Percentiles rank a stretch among this genome's conserved stretches.
Conservation (phyloP, 2,797 vertebrate species). For the Pelobates cultripes region DNA sequence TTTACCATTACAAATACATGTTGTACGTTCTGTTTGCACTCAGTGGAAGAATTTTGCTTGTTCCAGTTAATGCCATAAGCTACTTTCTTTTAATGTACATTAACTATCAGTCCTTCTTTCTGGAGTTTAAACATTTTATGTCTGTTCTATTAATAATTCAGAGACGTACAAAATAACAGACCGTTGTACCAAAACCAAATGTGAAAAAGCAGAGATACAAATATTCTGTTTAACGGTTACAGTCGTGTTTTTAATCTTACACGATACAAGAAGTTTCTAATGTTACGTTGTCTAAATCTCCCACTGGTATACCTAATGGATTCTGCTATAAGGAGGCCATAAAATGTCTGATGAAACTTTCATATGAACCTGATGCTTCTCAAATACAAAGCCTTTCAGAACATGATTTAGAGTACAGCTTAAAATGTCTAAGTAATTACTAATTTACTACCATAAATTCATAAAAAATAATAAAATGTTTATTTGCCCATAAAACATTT, state of each 20-base stretch:
- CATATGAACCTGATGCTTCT: constrained; percentile 29
- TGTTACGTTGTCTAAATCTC: neutral
- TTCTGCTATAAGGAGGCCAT: neutral
- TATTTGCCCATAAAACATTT: constrained; percentile 54
- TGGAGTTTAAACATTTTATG: too few species aligned
- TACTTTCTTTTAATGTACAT: too few species aligned
- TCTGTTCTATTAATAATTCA: neutral
- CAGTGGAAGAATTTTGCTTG: too few species aligned
- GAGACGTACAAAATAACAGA: neutral
- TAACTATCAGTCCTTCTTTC: too few species aligned
- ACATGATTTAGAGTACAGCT: constrained; percentile 15
- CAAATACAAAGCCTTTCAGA: constrained; percentile 19
- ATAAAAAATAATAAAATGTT: constrained; percentile 53
- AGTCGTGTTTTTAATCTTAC: neutral
- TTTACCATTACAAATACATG: too few species aligned
- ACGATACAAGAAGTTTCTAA: accelerated
- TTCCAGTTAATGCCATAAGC: too few species aligned
- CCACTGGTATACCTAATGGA: constrained; percentile 4
- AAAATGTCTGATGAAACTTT: constrained; percentile 44
- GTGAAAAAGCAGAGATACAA: neutral
- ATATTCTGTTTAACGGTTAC: neutral
- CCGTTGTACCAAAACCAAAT: neutral
- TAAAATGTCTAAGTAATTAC: constrained; percentile 46
- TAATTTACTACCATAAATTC: constrained; percentile 47
- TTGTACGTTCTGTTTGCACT: too few species aligned